Conservation (phyloP, 2,113 vertebrate species). For the Onychostruthus taczanowskii region DNA sequence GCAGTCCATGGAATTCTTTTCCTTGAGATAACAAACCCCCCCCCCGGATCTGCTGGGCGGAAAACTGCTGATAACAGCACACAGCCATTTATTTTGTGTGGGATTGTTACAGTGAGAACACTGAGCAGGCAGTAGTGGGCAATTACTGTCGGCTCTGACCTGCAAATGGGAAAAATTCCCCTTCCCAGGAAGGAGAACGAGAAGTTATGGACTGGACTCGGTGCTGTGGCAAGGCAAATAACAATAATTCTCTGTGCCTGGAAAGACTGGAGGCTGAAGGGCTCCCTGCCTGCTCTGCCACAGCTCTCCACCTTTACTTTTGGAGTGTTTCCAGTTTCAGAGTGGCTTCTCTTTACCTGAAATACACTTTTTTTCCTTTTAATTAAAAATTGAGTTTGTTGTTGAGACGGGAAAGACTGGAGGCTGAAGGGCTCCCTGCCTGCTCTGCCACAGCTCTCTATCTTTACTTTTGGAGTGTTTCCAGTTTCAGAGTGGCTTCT, state of each 20-base stretch:
- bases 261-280: background rate
- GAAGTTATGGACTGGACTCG: conserved; percentile 20
- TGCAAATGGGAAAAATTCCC: conserved; percentile 40
- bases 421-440: background rate
- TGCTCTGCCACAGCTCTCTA: background rate
- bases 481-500: background rate
- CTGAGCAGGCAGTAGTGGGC: background rate
- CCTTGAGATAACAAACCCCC: background rate
- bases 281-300: background rate
- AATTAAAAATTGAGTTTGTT: background rate
- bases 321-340: background rate
- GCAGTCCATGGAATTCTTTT: background rate
- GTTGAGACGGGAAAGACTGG: background rate
- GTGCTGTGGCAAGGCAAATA: background rate
- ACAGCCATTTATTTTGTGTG: background rate
- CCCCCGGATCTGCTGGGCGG: background rate
- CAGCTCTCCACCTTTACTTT: background rate
- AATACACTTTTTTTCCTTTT: background rate
- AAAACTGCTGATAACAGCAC: background rate
- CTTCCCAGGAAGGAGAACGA: background rate
- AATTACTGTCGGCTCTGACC: conserved; percentile 52
- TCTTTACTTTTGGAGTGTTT: background rate
- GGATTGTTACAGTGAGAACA: background rate
- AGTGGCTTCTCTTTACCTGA: background rate
- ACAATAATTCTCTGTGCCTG: background rate